Percentiles rank a stretch among this genome's conserved stretches.
phyloP scores from a whole-genome alignment of 2,113 vertebrate genomes.

The Sylvilagus bachmani region DNA sequence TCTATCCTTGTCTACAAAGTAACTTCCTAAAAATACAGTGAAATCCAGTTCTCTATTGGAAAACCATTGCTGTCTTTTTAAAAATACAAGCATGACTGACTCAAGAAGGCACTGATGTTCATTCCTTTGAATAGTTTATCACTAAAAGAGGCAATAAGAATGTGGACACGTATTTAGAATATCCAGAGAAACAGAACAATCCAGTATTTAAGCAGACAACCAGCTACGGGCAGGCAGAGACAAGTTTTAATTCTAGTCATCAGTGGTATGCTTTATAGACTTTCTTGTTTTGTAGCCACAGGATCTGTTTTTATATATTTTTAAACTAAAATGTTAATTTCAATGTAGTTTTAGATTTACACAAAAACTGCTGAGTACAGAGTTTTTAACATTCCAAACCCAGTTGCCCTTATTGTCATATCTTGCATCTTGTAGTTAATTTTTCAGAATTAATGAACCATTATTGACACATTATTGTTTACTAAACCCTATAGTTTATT shows the following conservation, averaged over 20 bases:
- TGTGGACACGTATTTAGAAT: background rate
- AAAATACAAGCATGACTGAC: background rate
- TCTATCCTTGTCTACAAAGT: conserved; percentile 25
- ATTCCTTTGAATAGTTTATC: background rate
- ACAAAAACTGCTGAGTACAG: background rate
- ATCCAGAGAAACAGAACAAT: background rate
- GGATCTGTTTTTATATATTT: background rate
- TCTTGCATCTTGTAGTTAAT: background rate
- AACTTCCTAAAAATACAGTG: background rate
- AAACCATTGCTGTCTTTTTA: conserved; percentile 32
- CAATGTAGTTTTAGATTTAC: background rate
- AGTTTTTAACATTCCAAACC: background rate
- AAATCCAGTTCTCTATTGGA: background rate
- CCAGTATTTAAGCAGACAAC: background rate
- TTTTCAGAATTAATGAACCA: background rate
- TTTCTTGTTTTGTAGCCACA: background rate
- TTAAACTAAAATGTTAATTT: conserved; percentile 21
- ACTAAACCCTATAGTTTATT: background rate
- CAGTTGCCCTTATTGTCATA: background rate
- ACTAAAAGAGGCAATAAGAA: background rate
- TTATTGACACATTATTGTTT: background rate
- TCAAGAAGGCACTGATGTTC: background rate
- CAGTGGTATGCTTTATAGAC: background rate
- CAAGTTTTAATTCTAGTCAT: background rate
- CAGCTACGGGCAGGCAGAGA: background rate